Evolutionary conservation across 2,888 invertebrate species (phyloP), one percentile per base, ranked within the genome.

Genomic region (Orthosia cruda): DNA sequence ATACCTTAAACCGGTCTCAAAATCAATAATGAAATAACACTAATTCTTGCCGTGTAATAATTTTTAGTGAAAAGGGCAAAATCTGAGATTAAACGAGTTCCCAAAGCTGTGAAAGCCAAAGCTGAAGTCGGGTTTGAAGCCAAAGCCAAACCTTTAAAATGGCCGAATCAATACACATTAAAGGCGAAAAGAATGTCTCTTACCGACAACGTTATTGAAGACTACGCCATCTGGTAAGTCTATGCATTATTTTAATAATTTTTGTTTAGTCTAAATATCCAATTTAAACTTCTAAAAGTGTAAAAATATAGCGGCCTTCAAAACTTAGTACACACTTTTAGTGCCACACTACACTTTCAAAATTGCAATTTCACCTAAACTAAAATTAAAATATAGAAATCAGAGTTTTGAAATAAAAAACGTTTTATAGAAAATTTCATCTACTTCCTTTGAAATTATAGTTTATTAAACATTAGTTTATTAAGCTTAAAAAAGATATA

Each of bases 211-310:
- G 84, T 93, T 59, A 76, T 92, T 4, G 93, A 95, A 87, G 82
- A 92, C 23, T 88, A 91, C 23, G 76, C 88, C 55, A 84, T 89
- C 73, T 95, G 95, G 95, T 95, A 75, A 77, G 85, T 54, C 7
- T 1, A 23, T 45, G 26, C 2, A 11, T 50, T 13, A 11, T 54
- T n/a, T 3, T 2, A 40, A 11, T n/a, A 18, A 26, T 16, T 3
- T n/a, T n/a, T 20, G n/a, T 12, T n/a, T 5, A 13, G 55, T n/a
- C n/a, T 12, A 20, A 54, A 54, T 20, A 18, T 32, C 32, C 32
- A 32, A 26, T 3, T 26, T 15, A 26, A 58, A 11, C 26, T 26
- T 26, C 18, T 15, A 23, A n/a, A 7, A 58, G 16, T 20, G 13
- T 62, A 5, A 20, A 13, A 55, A 26, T 26, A 26, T 26, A 26